These are phyloP conservation scores for Panurus biarmicus DNA, from an alignment of 2,113 vertebrate genomes.

Conservation along the genomic window DNA sequence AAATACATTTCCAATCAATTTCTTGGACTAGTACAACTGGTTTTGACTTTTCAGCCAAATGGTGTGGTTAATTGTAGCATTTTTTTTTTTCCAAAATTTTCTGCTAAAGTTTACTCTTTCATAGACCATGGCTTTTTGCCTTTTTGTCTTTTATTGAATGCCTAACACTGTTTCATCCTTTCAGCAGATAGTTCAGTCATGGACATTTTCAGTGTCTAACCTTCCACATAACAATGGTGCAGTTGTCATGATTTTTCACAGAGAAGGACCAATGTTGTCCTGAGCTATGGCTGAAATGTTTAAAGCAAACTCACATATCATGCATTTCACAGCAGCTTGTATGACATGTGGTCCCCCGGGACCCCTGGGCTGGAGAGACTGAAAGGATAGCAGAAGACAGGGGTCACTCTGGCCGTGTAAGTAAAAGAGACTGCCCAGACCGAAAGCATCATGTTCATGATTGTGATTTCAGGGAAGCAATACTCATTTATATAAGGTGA, in stretches of 20 bases:
- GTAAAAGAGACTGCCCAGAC: neutral
- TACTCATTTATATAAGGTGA: neutral
- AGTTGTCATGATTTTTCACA: neutral
- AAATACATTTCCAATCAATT: neutral
- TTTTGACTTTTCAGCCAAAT: neutral
- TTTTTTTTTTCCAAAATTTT: neutral
- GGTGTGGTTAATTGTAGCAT: neutral
- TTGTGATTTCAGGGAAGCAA: neutral
- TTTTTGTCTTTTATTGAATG: neutral
- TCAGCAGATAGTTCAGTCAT: neutral
- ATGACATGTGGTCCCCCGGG: neutral
- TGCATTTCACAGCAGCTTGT: neutral
- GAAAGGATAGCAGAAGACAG: neutral
- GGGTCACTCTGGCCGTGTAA: neutral
- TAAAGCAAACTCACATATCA: neutral
- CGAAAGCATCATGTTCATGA: neutral
- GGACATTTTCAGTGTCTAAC: neutral
- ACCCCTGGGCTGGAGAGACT: neutral
- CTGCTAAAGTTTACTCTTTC: neutral
- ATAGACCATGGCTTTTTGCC: neutral
- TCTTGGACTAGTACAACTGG: neutral
- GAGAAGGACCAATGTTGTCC: neutral
- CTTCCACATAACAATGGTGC: neutral
- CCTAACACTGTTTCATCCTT: neutral
- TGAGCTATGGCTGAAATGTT: neutral